A percentile compares a stretch with the other conserved stretches of the same genome.
Conservation (phyloP, 1,140 invertebrate genomes). For the Microplitis demolitor region DNA sequence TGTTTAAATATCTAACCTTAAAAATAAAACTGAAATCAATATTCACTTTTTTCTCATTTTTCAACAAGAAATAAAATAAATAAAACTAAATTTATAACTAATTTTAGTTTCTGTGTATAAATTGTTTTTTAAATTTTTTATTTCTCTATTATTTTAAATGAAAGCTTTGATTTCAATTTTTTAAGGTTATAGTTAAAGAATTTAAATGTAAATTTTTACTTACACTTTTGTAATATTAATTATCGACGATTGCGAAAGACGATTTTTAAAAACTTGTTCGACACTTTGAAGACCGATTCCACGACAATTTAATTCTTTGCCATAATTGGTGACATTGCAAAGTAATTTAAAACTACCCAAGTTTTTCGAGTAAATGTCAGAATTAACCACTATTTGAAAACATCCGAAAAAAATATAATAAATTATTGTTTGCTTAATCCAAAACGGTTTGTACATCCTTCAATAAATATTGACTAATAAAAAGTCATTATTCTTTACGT, state of each 20-base stretch:
- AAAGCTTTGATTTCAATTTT: too few species aligned
- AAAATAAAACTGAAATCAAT: too few species aligned
- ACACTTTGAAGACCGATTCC: conserved; percentile 4
- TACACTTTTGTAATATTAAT: conserved; percentile 22
- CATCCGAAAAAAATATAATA: conserved; percentile 18
- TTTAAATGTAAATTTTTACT: background rate
- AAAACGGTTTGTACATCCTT: conserved; percentile 37
- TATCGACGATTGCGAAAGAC: background rate
- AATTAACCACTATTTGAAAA: conserved; percentile 13
- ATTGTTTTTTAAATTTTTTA: too few species aligned
- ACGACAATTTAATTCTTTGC: conserved; percentile 43
- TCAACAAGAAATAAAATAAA: too few species aligned
- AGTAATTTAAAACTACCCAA: conserved; percentile 13
- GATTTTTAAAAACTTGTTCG: conserved; percentile 6
- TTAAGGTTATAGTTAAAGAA: too few species aligned
- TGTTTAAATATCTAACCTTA: too few species aligned
- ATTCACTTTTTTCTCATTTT: too few species aligned
- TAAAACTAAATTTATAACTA: too few species aligned
- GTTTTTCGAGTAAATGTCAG: conserved; percentile 10
- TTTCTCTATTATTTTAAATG: too few species aligned
- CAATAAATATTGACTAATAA: background rate
- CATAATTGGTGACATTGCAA: conserved; percentile 45
- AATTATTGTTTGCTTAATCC: conserved; percentile 18
- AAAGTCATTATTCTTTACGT: too few species aligned
- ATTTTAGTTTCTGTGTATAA: too few species aligned